Conservation (phyloP, 2,113 vertebrate species). For the Anthoscopus minutus region DNA sequence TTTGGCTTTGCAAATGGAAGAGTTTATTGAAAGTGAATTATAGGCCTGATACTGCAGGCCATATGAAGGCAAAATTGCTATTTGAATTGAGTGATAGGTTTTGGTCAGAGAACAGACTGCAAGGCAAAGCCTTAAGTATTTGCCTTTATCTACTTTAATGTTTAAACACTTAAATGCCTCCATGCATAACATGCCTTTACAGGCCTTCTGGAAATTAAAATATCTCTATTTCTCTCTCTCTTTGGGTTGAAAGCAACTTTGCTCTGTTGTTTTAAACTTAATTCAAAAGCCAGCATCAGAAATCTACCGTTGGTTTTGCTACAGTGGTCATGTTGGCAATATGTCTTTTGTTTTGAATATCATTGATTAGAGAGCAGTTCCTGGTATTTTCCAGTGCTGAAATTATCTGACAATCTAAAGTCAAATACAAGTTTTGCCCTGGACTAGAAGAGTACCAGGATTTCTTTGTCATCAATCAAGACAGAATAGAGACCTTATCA, state of each 20-base stretch:
- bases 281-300: not conserved
- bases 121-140: slow-evolving; percentile 5
- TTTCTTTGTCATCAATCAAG: not conserved
- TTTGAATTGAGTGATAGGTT: not conserved
- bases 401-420: not conserved
- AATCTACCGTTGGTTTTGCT: not conserved
- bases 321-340: not conserved
- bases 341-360: not conserved
- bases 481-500: not conserved
- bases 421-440: not conserved
- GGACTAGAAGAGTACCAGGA: not conserved
- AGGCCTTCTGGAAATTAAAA: not conserved
- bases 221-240: not conserved
- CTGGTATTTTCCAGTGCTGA: not conserved
- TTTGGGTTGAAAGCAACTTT: not conserved
- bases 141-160: not conserved
- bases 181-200: not conserved
- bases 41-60: not conserved
- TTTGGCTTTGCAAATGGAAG: slow-evolving; percentile 41
- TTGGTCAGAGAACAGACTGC: not conserved
- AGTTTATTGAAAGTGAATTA: not conserved
- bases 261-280: not conserved
- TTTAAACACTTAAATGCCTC: not conserved
- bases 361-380: not conserved
- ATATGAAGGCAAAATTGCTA: not conserved